Percentiles rank a stretch among this genome's conserved stretches.
Conservation (phyloP, 2,113 vertebrate genomes). For the Pleuronectes platessa region DNA sequence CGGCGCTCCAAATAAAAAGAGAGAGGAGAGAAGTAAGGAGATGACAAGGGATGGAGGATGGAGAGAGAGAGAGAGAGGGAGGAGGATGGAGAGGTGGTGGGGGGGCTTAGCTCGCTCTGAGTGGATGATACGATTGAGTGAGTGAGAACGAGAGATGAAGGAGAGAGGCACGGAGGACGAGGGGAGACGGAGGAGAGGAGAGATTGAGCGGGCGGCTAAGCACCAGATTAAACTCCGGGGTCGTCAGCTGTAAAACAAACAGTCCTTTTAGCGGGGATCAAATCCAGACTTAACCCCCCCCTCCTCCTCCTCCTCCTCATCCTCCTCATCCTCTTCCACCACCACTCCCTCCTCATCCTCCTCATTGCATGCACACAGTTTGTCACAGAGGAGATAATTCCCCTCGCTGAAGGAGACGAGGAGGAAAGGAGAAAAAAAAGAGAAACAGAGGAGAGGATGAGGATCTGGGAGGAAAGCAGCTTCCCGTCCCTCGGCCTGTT, state of each 20-base stretch:
- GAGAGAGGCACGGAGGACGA: slow-evolving; percentile 37
- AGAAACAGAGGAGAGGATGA: slow-evolving; percentile 29
- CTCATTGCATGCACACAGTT: slow-evolving; percentile 24
- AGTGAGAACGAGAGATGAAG: slow-evolving; percentile 51
- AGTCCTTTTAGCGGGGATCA: slow-evolving; percentile 77
- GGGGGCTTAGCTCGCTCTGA: slow-evolving; percentile 20
- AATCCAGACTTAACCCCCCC: slow-evolving; percentile 69
- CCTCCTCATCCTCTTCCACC: background rate
- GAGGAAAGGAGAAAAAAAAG: background rate
- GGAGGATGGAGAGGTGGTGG: background rate
- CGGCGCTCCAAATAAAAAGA: slow-evolving; percentile 13
- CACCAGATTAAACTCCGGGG: slow-evolving; percentile 76
- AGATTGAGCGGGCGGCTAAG: slow-evolving; percentile 72
- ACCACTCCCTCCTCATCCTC: slow-evolving; percentile 1
- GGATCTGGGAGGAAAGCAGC: slow-evolving; percentile 50
- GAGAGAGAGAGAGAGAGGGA: background rate
- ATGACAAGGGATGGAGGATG: slow-evolving; percentile 30
- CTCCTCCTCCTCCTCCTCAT: background rate
- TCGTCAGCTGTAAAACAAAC: slow-evolving; percentile 83
- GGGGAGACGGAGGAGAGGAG: slow-evolving; percentile 58
- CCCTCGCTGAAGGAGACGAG: slow-evolving; percentile 31
- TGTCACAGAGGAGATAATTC: slow-evolving; percentile 60
- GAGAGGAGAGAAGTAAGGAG: slow-evolving; percentile 40
- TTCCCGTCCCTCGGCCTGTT: slow-evolving; percentile 29
- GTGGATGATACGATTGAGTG: slow-evolving; percentile 67